These are phyloP conservation scores for Martes martes DNA, from an alignment of 2,113 vertebrate genomes.

Conservation along the genomic window DNA sequence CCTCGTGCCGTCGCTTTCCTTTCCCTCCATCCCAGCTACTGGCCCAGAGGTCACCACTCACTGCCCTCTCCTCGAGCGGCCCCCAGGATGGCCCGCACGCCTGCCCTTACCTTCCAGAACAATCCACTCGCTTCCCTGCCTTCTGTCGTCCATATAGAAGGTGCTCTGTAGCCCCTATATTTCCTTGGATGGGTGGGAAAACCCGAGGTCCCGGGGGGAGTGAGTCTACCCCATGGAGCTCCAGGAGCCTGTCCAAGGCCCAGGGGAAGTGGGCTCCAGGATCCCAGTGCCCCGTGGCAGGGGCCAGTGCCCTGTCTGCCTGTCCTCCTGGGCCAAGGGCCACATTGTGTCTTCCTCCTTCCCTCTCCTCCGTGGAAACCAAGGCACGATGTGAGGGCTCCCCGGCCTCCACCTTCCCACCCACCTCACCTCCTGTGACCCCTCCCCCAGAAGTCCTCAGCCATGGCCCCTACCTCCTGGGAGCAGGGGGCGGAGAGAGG, in stretches of 20 bases:
- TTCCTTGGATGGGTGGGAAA: background rate
- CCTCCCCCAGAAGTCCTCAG: background rate
- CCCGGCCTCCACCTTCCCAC: background rate
- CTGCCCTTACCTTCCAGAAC: background rate
- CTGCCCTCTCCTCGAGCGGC: background rate
- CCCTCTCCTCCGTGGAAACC: background rate
- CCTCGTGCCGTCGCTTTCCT: background rate
- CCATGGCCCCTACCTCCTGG: fast-evolving
- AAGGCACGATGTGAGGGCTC: fast-evolving
- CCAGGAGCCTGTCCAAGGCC: background rate
- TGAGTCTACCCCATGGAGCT: fast-evolving
- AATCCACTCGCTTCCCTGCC: background rate
- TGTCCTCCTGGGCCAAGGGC: background rate
- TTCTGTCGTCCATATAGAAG: background rate
- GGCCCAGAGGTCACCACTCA: background rate
- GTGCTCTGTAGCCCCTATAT: background rate
- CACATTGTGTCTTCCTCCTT: fast-evolving
- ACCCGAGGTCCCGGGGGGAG: background rate
- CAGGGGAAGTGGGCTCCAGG: background rate
- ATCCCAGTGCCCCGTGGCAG: fast-evolving
- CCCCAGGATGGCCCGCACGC: background rate
- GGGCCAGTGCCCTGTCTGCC: fast-evolving
- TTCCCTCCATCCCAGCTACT: background rate
- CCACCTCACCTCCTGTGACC: fast-evolving
- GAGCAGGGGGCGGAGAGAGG: background rate